Base-by-base conservation (phyloP, 2,888 invertebrate genomes). In the Neelides folsomi region DNA sequence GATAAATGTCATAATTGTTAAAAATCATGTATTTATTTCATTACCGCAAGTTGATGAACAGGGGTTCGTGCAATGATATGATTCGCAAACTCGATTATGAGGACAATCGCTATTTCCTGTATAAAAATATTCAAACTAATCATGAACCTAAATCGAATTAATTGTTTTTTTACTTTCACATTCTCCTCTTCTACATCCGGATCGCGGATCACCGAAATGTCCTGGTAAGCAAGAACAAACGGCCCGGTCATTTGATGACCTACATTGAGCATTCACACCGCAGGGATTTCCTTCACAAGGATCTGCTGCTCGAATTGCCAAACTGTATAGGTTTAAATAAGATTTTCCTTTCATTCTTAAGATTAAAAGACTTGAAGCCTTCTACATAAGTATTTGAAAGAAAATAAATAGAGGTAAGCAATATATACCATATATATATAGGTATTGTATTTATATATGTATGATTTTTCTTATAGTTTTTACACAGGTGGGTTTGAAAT, bases 141-240 rank as follows among this genome's bases (percentile, higher is more conserved):
- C 36, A 43, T 16, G 9, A 16, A 43, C 15, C n/a, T 43, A 43
- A 43, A 18, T 43, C 9, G 18, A 7, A n/a, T n/a, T 4, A 43
- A 13, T 27, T 45, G 12, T 7, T 15, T 5, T 7, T 42, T 2
- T 66, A 81, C 81, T 78, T 65, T 79, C 71, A 66, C 84, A 85
- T 67, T 84, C 84, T 47, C 82, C 82, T 59, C 79, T 78, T 65
- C 78, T 76, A 68, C 88, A 88, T 62, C 77, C 76, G 1, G 76
- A 73, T 54, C 85, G 71, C 0, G 88, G 86, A 70, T 87, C 86
- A 34, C 87, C 88, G 60, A 81, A 81, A 69, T 86, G 79, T 1
- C 86, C 82, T 9, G 83, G 79, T 59, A 84, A 74, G 65, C 86
- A 86, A 19, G 84, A 83, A 67, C 86, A 86, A 6, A 86, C 84